Percentiles rank a stretch among this genome's conserved stretches.
phyloP scores from a whole-genome alignment of 2,888 invertebrate species.

The Anoplius nigerrimus region DNA sequence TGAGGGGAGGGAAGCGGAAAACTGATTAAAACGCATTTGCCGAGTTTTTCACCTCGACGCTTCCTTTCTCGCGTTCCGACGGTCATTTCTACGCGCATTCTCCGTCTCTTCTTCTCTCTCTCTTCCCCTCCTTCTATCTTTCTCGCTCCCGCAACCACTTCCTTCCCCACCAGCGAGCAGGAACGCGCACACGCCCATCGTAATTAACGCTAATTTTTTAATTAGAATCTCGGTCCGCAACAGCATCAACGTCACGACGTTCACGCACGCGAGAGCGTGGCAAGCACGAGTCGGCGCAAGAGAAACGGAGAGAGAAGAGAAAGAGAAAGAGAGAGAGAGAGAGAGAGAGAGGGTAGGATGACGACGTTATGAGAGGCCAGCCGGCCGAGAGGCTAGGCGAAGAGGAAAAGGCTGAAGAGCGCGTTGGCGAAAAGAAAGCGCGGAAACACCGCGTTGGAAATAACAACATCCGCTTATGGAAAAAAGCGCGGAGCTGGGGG shows the following conservation, averaged over 20 bases:
- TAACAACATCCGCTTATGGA: slow-evolving; percentile 45
- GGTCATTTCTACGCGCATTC: slow-evolving; percentile 19
- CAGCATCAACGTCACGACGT: slow-evolving; percentile 44
- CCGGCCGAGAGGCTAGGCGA: not conserved
- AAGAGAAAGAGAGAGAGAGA: slow-evolving; percentile 3
- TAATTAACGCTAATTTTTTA: slow-evolving; percentile 67
- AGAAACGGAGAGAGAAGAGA: not conserved
- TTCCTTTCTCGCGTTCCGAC: slow-evolving; percentile 36
- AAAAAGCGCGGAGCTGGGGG: slow-evolving; percentile 18
- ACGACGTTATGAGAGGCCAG: not conserved
- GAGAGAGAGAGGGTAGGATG: slow-evolving; percentile 7
- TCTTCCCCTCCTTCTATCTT: no score
- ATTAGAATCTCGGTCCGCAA: slow-evolving; percentile 56
- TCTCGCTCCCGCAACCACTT: no score
- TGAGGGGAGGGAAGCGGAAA: slow-evolving; percentile 19
- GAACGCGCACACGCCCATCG: slow-evolving; percentile 25
- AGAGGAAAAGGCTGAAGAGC: slow-evolving; percentile 1
- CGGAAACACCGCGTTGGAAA: slow-evolving; percentile 27
- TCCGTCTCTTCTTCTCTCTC: no score
- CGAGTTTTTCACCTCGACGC: slow-evolving; percentile 48
- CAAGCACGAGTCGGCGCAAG: no score
- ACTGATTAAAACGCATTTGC: slow-evolving; percentile 62
- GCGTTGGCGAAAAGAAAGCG: slow-evolving; percentile 18
- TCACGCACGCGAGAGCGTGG: slow-evolving; percentile 11
- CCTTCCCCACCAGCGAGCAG: not conserved